Percentiles rank a stretch among this genome's conserved stretches.
Conservation (phyloP, 2,888 invertebrate genomes). For the Trachelus stipa region DNA sequence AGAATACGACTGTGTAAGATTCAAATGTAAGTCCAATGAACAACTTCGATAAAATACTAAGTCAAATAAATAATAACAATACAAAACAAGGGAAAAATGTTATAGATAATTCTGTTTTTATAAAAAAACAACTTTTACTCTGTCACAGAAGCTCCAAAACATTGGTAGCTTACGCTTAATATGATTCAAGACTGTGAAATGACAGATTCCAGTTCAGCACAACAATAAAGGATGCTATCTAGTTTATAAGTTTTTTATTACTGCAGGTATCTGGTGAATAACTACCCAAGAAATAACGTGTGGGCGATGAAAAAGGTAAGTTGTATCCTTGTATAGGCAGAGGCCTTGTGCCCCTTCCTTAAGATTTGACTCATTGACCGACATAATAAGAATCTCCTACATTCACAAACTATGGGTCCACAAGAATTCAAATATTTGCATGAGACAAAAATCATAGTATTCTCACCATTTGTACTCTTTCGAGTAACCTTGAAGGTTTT, state of each 20-base stretch:
- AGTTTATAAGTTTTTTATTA: background rate
- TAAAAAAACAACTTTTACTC: background rate
- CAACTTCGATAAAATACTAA: background rate
- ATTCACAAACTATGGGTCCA: background rate
- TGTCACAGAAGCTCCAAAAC: background rate
- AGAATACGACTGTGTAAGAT: conserved; percentile 44
- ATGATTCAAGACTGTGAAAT: background rate
- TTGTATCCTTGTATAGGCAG: conserved; percentile 25
- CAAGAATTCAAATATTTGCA: background rate
- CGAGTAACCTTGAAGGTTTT: background rate
- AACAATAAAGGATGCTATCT: background rate
- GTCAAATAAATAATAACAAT: background rate
- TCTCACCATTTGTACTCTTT: conserved; percentile 8
- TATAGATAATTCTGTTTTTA: background rate
- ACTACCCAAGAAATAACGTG: conserved; percentile 14
- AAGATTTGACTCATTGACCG: conserved; percentile 12
- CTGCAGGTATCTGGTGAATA: background rate
- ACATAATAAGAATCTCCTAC: conserved; percentile 1
- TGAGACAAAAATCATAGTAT: background rate
- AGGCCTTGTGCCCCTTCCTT: conserved; percentile 3
- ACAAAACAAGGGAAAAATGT: background rate
- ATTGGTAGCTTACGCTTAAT: background rate
- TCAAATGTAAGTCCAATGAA: background rate
- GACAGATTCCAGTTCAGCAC: background rate
- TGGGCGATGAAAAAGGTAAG: conserved; percentile 27